A percentile compares a stretch with the other conserved stretches of the same genome.
Conservation (phyloP, 2,888 invertebrate species). For the Drosophila macrospina region DNA sequence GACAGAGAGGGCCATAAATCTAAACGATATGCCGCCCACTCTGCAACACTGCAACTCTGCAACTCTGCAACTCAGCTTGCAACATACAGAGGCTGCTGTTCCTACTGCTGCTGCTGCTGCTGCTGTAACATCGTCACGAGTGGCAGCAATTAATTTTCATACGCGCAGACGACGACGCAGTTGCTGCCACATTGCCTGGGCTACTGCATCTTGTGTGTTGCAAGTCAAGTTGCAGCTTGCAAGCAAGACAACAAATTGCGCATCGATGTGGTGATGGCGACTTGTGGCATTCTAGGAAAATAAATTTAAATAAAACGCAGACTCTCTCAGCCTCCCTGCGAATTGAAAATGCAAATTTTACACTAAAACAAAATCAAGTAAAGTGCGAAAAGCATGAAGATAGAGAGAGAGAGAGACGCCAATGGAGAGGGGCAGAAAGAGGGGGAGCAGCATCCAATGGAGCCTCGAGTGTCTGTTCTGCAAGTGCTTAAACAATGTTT, state of each 20-base stretch:
- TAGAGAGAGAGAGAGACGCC: not conserved
- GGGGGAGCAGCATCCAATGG: not conserved
- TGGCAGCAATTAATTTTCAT: constrained; percentile 82
- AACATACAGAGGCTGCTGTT: constrained; percentile 10
- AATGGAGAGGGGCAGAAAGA: not conserved
- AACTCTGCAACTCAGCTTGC: constrained; percentile 39
- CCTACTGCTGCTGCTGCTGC: constrained; percentile 1
- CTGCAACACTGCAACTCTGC: constrained; percentile 45
- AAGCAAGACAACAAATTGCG: constrained; percentile 76
- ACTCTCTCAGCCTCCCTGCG: constrained; percentile 3
- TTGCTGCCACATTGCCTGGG: constrained; percentile 24
- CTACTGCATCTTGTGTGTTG: constrained; percentile 36
- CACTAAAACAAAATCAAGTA: constrained; percentile 61
- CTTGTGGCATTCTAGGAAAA: constrained; percentile 80
- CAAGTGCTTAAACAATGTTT: constrained; percentile 81
- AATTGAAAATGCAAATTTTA: constrained; percentile 73
- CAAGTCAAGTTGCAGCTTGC: constrained; percentile 43
- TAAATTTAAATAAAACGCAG: constrained; percentile 80
- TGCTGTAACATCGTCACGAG: constrained; percentile 68
- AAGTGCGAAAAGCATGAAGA: constrained; percentile 28
- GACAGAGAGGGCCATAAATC: constrained; percentile 58
- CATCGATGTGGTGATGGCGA: constrained; percentile 77
- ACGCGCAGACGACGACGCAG: constrained; percentile 59
- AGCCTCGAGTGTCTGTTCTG: constrained; percentile 37
- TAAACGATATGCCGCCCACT: constrained; percentile 80